Evolutionary conservation across 2,888 invertebrate genomes (phyloP).

Genomic region (Orthosia gothica): DNA sequence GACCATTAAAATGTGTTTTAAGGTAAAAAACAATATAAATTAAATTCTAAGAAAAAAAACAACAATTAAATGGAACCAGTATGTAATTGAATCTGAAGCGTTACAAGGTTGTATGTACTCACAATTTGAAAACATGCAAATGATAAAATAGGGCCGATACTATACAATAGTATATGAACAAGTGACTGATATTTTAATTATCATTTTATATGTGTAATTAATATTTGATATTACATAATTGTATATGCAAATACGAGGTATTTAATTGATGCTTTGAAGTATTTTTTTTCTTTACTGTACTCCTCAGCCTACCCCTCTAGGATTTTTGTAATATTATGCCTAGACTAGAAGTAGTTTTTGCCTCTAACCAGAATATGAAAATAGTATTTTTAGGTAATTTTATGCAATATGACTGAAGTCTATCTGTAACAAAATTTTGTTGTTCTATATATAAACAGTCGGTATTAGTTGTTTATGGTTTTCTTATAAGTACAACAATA

Average conservation of each 20-base stretch:
- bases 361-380: background rate
- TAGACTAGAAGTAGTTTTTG: background rate
- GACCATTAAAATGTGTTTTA: background rate
- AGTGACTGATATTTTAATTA: too few species aligned
- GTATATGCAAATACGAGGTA: too few species aligned
- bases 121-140: slow-evolving; percentile 10
- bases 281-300: background rate
- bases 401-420: background rate
- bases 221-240: too few species aligned
- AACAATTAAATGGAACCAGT: background rate
- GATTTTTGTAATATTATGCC: background rate
- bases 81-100: slow-evolving; percentile 9
- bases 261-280: background rate
- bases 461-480: too few species aligned
- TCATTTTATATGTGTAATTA: too few species aligned
- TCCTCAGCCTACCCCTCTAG: background rate
- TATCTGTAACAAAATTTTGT: background rate
- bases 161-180: too few species aligned
- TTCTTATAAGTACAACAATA: background rate
- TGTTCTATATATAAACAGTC: background rate
- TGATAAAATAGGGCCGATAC: background rate
- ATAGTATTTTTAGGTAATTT: background rate
- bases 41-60: slow-evolving; percentile 24
- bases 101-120: background rate
- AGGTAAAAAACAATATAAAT: slow-evolving; percentile 8